Evolutionary conservation across 2,797 vertebrate species (phyloP), one percentile per base, ranked within the genome.

Genomic region (Lepus townsendii): DNA sequence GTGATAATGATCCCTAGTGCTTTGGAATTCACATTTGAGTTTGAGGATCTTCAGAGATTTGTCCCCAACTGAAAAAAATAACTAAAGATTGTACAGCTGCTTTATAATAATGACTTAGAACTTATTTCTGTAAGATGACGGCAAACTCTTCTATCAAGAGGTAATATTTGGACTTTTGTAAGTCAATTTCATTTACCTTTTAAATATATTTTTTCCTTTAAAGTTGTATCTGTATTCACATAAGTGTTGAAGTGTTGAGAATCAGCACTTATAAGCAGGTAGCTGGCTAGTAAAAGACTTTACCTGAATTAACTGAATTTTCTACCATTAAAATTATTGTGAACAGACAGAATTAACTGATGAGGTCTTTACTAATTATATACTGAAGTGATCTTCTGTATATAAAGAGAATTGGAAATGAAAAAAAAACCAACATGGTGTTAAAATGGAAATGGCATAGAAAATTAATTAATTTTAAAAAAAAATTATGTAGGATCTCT

Each of bases 1-100:
- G 4, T 63, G 47, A 57, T 73, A 80, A 72, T 80, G 24, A 32
- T 83, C 63, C 32, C 68, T 47, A 5, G 8, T 91, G 65, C 20
- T 84, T 83, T 78, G n/a, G 20, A 96, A 82, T 73, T 87, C 77
- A 91, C 27, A 57, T 65, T 42, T 78, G 63, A 93, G 32, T 83
- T 60, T 62, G 47, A 79, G 32, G 75, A 26, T 95, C 88, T 71
- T 85, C 73, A 90, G 92, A 77, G 76, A 85, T 60, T 76, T 77
- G 50, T 78, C 24, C 76, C 47, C 69, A 71, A 89, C 80, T 42
- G 47, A 24, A 95, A 94, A 86, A n/a, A 76, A 35, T 42, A 83
- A 92, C 79, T 27, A 57, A 57, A 57, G 14, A 57, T 57, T 65
- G 1, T 14, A 35, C 52, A 14, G 7, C 3, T 66, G 16, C 2